phyloP scores from a whole-genome alignment of 2,888 invertebrate genomes.

The Agrilus mali region DNA sequence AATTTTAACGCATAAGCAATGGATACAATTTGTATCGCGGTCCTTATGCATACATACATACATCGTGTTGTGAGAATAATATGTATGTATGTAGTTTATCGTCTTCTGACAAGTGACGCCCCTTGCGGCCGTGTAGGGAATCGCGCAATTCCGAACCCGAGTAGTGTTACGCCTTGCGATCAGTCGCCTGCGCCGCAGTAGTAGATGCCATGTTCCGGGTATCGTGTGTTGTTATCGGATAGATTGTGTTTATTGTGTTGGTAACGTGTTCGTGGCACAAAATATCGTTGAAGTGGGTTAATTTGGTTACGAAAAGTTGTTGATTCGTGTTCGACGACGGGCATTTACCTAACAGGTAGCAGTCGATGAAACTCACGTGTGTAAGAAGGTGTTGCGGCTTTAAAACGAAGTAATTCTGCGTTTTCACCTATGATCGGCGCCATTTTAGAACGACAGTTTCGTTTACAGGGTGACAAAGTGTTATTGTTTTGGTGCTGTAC shows the following conservation, averaged over 20 bases:
- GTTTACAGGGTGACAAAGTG: too few species aligned
- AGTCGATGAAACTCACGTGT: too few species aligned
- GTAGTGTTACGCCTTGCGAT: conserved; percentile 18
- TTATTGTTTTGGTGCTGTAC: conserved; percentile 1
- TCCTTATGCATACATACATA: too few species aligned
- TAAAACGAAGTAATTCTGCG: neutral
- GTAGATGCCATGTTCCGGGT: conserved; percentile 32
- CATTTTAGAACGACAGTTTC: too few species aligned
- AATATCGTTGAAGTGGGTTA: neutral
- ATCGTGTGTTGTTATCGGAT: conserved; percentile 21
- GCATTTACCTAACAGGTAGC: too few species aligned
- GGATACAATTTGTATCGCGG: too few species aligned
- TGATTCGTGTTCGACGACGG: too few species aligned
- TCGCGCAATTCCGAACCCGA: conserved; percentile 6
- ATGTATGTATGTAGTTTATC: too few species aligned
- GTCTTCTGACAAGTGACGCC: conserved; percentile 11
- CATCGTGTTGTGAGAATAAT: too few species aligned
- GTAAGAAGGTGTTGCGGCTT: conserved; percentile 1
- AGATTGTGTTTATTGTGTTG: conserved; percentile 9
- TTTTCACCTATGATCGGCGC: conserved; percentile 4
- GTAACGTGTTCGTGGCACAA: conserved; percentile 9
- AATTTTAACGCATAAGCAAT: too few species aligned
- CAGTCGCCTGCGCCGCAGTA: conserved; percentile 24
- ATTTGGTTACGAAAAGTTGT: too few species aligned
- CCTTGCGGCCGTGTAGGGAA: conserved; percentile 8